Percentiles rank a stretch among this genome's conserved stretches.
phyloP scores from a whole-genome alignment of 2,888 invertebrate genomes.

The Tetheella fluctuosa region DNA sequence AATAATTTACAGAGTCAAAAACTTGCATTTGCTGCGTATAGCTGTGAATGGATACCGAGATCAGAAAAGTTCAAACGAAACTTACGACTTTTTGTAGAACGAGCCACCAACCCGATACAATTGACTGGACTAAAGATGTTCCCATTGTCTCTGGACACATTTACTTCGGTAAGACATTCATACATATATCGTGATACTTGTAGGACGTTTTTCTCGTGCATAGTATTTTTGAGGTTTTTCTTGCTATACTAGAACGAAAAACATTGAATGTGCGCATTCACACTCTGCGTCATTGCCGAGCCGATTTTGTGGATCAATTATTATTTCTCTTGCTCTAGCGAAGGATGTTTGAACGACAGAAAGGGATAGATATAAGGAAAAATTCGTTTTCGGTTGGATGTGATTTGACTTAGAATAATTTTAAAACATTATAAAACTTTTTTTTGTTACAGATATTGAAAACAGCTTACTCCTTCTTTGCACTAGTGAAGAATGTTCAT shows the following conservation, averaged over 20 bases:
- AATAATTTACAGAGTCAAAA: constrained; percentile 55
- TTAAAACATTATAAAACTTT: background rate
- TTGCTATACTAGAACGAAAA: too few species aligned
- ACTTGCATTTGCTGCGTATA: constrained; percentile 58
- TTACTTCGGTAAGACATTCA: constrained; percentile 51
- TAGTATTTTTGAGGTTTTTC: too few species aligned
- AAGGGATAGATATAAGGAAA: too few species aligned
- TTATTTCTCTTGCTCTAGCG: too few species aligned
- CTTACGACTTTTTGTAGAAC: constrained; percentile 53
- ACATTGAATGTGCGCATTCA: too few species aligned
- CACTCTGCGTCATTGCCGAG: too few species aligned
- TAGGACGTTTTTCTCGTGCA: background rate
- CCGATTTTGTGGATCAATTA: too few species aligned
- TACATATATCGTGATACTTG: background rate
- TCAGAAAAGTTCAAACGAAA: constrained; percentile 55
- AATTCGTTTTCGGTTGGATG: too few species aligned
- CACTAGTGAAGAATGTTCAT: constrained; percentile 9
- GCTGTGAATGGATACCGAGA: constrained; percentile 60
- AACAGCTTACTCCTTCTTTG: constrained; percentile 12
- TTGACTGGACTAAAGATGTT: constrained; percentile 61
- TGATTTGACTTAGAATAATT: too few species aligned
- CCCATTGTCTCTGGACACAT: constrained; percentile 58
- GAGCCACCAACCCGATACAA: constrained; percentile 52
- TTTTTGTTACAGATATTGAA: constrained; percentile 8
- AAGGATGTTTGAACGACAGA: too few species aligned